Evolutionary conservation across 1,140 invertebrate species (phyloP).

Genomic region (Telenomus remus): DNA sequence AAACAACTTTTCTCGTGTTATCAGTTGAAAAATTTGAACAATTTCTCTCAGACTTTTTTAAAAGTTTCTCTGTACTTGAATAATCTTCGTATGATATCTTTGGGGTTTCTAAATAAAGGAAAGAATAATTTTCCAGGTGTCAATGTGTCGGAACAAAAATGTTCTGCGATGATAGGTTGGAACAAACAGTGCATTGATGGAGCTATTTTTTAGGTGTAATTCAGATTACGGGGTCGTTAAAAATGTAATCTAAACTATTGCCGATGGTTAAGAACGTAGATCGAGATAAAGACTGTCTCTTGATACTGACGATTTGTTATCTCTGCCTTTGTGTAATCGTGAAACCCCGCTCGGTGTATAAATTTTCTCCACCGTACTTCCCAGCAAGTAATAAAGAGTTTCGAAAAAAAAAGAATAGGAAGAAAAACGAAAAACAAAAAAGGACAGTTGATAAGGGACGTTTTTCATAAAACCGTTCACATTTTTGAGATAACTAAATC

Average conservation of each 20-base stretch:
- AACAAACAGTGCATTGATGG: conserved; percentile 1
- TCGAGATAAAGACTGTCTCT: conserved; percentile 17
- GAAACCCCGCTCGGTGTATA: conserved; percentile 18
- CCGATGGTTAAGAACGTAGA: conserved; percentile 20
- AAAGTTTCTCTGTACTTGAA: neutral
- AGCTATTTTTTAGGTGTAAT: conserved; percentile 1
- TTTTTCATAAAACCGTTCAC: too few species aligned
- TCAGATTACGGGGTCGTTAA: conserved; percentile 2
- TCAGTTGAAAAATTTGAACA: too few species aligned
- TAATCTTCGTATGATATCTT: neutral
- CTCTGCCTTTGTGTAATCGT: conserved; percentile 19
- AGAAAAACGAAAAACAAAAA: too few species aligned
- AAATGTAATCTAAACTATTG: conserved; percentile 4
- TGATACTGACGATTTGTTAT: conserved; percentile 25
- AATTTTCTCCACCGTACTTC: conserved; percentile 2
- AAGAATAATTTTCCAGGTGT: neutral
- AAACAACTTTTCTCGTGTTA: too few species aligned
- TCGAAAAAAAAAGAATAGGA: neutral
- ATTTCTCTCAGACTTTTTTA: neutral
- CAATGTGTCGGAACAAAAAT: neutral
- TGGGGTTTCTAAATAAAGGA: neutral
- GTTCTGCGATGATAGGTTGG: neutral
- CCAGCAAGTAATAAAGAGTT: neutral
- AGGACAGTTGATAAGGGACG: too few species aligned
- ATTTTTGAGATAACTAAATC: too few species aligned